Conservation (phyloP, 2,888 invertebrate genomes). For the Caradrina kadenii region DNA sequence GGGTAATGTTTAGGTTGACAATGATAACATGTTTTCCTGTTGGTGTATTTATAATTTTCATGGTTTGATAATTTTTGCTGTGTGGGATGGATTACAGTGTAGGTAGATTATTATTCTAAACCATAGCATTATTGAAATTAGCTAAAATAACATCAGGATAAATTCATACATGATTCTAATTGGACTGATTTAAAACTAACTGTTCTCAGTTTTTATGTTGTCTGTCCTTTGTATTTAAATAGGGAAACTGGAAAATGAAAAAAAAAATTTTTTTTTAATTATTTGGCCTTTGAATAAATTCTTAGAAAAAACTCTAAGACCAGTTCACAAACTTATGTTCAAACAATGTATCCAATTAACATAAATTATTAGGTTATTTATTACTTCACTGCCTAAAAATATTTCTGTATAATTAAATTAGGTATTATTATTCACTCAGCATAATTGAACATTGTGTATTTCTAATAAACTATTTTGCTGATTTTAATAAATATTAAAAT, state of each 20-base stretch:
- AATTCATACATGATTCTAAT: slow-evolving; percentile 18
- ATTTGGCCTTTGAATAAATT: not conserved
- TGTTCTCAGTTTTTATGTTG: not conserved
- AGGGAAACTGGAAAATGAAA: too few species aligned
- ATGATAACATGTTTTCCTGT: slow-evolving; percentile 68
- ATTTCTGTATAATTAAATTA: not conserved
- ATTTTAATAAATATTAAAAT: not conserved
- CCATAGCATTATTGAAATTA: not conserved
- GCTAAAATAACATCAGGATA: not conserved
- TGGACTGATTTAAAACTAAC: slow-evolving; percentile 1
- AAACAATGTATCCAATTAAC: not conserved
- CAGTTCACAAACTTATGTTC: not conserved
- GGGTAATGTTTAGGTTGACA: slow-evolving; percentile 58
- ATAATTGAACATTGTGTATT: not conserved
- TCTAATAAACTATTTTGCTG: not conserved
- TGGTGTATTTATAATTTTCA: slow-evolving; percentile 41
- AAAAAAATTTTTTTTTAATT: too few species aligned
- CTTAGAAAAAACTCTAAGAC: not conserved
- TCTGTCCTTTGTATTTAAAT: not conserved
- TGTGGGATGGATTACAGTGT: slow-evolving; percentile 22
- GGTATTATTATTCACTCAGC: not conserved
- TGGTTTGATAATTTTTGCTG: slow-evolving; percentile 26
- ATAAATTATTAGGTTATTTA: not conserved
- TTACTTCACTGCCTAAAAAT: not conserved
- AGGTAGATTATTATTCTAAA: slow-evolving; percentile 3